Evolutionary conservation across 2,113 vertebrate genomes (phyloP).

Genomic region (Oncorhynchus gorbuscha): DNA sequence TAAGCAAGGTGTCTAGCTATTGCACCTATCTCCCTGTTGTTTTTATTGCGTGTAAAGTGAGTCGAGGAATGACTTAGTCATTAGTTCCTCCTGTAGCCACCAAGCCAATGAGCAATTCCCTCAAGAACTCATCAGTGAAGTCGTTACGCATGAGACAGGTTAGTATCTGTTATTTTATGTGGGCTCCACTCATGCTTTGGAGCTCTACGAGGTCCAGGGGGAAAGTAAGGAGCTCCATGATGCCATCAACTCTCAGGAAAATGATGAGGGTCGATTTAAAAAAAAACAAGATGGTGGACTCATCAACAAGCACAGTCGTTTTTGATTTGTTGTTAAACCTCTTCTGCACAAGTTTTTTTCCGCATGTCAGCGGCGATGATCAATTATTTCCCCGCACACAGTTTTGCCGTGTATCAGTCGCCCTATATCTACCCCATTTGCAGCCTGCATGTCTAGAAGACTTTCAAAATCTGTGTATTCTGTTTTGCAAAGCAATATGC

Average conservation of each 20-base stretch:
- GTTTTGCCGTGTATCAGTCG: neutral
- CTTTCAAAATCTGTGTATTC: neutral
- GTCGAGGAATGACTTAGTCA: constrained; percentile 2
- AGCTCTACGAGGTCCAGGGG: constrained; percentile 15
- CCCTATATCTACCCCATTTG: neutral
- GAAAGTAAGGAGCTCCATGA: constrained; percentile 11
- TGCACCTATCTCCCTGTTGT: neutral
- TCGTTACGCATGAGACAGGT: constrained; percentile 3
- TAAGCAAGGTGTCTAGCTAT: neutral
- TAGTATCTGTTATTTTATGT: constrained; percentile 10
- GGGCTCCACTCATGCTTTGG: constrained; percentile 6
- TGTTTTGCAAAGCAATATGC: too few species aligned
- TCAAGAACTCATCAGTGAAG: constrained; percentile 11
- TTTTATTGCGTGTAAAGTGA: neutral
- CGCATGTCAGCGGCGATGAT: constrained; percentile 1
- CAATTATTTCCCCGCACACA: neutral
- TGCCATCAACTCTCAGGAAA: constrained; percentile 17
- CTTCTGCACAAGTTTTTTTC: neutral
- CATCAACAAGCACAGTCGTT: constrained; percentile 5
- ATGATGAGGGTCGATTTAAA: constrained; percentile 9
- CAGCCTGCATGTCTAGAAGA: neutral
- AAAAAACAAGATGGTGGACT: constrained; percentile 5
- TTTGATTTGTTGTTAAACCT: constrained; percentile 2
- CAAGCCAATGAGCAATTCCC: constrained; percentile 8
- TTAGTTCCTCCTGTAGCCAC: neutral